Percentiles rank a stretch among this genome's conserved stretches.
phyloP scores from a whole-genome alignment of 1,140 invertebrate species.

The Drosophila ananassae region DNA sequence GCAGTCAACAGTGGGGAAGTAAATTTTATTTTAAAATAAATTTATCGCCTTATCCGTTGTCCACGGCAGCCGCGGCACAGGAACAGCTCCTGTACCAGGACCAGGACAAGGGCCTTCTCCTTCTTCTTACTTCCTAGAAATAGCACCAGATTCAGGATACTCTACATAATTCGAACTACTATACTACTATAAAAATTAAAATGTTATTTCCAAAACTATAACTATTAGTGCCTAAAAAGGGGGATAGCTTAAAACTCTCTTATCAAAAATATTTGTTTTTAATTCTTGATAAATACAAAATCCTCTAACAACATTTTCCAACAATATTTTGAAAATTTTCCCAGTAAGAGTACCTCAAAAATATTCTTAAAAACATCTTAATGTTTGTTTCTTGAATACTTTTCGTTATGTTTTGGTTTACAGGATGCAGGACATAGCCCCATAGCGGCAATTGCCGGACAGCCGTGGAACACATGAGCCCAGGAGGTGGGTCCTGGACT shows the following conservation, averaged over 20 bases:
- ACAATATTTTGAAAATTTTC: too few species aligned
- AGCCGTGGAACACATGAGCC: constrained; percentile 69
- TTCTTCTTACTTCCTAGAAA: constrained; percentile 8
- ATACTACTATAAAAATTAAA: too few species aligned
- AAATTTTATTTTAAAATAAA: constrained; percentile 83
- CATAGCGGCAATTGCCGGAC: constrained; percentile 70
- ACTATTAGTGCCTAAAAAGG: too few species aligned
- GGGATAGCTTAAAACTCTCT: too few species aligned
- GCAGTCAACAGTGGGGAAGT: constrained; percentile 67
- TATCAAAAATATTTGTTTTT: too few species aligned
- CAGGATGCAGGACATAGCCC: constrained; percentile 26
- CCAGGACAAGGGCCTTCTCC: constrained; percentile 21
- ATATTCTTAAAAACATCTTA: too few species aligned
- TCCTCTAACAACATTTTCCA: too few species aligned
- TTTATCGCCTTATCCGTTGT: constrained; percentile 82
- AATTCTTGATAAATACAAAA: too few species aligned
- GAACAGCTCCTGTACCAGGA: constrained; percentile 9
- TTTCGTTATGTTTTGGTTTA: constrained; percentile 14
- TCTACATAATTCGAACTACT: too few species aligned
- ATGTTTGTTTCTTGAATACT: background rate
- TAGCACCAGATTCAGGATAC: background rate
- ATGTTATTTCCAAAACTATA: too few species aligned
- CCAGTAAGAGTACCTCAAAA: constrained; percentile 2
- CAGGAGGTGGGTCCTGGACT: constrained; percentile 7
- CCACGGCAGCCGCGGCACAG: constrained; percentile 65